These are phyloP conservation scores for Chymomyza amoena DNA, from an alignment of 2,888 invertebrate genomes.

Conservation along the genomic window DNA sequence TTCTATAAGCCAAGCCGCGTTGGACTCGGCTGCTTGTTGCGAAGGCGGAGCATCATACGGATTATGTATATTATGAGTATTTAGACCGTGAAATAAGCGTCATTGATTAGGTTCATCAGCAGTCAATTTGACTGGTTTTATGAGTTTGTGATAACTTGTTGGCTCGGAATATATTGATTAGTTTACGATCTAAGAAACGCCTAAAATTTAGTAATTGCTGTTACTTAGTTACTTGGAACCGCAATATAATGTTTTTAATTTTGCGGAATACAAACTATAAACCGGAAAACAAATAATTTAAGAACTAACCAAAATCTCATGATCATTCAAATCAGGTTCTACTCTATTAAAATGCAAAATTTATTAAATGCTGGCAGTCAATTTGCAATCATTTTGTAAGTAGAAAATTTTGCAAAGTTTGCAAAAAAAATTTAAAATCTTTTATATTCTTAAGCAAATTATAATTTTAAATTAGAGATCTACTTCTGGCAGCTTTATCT, in stretches of 20 bases:
- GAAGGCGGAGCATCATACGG: not conserved
- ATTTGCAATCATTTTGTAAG: not conserved
- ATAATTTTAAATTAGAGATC: not conserved
- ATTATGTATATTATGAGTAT: not conserved
- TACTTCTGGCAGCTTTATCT: not conserved
- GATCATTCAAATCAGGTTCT: not conserved
- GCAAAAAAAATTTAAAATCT: not conserved
- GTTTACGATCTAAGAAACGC: not conserved
- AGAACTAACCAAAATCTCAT: not conserved
- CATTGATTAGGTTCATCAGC: not conserved
- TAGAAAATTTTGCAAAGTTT: not conserved
- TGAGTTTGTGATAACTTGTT: not conserved
- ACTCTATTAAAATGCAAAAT: not conserved
- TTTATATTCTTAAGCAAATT: no score
- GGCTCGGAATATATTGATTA: slow-evolving; percentile 1
- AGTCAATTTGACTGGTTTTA: not conserved
- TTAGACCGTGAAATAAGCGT: not conserved
- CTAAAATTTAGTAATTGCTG: not conserved
- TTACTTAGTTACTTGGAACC: not conserved
- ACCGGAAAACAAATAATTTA: not conserved
- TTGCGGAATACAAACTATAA: no score
- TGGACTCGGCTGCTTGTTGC: not conserved
- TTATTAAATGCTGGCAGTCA: not conserved
- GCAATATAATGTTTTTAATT: slow-evolving; percentile 16
- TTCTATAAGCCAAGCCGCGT: not conserved